These are phyloP conservation scores for Nomada goodeniana DNA, from an alignment of 2,888 invertebrate genomes.

Conservation along the genomic window DNA sequence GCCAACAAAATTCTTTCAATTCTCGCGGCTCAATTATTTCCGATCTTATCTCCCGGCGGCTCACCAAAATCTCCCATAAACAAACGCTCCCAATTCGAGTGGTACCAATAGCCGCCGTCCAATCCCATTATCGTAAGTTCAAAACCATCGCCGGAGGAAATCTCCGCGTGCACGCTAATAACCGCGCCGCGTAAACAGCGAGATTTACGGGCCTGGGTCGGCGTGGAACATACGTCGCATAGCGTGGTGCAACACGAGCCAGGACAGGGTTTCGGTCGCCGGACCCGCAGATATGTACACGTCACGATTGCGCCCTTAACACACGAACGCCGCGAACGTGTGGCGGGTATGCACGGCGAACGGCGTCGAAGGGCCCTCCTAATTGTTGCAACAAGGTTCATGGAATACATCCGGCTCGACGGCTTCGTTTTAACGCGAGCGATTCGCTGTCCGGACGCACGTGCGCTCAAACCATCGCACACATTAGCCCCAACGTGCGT, in stretches of 20 bases:
- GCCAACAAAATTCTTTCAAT: too few relatives aligned
- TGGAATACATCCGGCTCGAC: slow-evolving; percentile 54
- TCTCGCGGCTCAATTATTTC: too few relatives aligned
- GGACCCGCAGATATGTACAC: slow-evolving; percentile 44
- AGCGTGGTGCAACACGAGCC: slow-evolving; percentile 41
- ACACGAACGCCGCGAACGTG: slow-evolving; percentile 48
- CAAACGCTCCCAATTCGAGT: neutral
- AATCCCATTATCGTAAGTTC: neutral
- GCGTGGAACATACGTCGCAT: slow-evolving; percentile 28
- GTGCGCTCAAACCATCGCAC: slow-evolving; percentile 41
- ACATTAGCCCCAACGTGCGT: slow-evolving; percentile 54
- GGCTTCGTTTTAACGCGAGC: slow-evolving; percentile 53
- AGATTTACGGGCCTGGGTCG: slow-evolving; percentile 37
- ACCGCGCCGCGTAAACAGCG: slow-evolving; percentile 26
- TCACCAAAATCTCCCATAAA: too few relatives aligned
- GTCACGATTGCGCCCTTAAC: slow-evolving; percentile 57
- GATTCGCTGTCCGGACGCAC: slow-evolving; percentile 10
- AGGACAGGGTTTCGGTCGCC: slow-evolving; percentile 10
- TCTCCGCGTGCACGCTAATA: slow-evolving; percentile 4
- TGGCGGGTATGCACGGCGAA: slow-evolving; percentile 55
- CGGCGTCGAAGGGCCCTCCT: slow-evolving; percentile 62
- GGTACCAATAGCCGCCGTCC: too few relatives aligned
- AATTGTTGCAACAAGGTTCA: slow-evolving; percentile 68
- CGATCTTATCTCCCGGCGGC: too few relatives aligned
- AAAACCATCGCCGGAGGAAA: neutral